Conservation (phyloP, 2,797 vertebrate genomes). For the Mormyrops boulengeri region DNA sequence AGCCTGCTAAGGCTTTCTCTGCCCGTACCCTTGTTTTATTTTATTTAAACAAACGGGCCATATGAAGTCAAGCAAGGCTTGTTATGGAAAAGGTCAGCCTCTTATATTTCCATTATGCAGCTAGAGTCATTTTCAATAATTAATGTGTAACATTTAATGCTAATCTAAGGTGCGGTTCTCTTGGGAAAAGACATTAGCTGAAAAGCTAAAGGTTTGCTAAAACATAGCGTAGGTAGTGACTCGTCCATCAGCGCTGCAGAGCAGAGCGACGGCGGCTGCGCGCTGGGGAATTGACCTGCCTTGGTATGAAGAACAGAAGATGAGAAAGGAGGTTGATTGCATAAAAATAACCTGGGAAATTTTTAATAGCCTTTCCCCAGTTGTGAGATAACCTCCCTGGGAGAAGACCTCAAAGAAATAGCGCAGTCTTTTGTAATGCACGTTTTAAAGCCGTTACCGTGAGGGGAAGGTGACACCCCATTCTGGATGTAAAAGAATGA, state of each 20-base stretch:
- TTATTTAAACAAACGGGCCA: not conserved
- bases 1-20: not conserved
- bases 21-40: not conserved
- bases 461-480: constrained; percentile 20
- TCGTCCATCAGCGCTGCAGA: not conserved
- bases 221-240: not conserved
- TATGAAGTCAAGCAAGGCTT: constrained; percentile 1
- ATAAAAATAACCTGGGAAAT: constrained; percentile 40
- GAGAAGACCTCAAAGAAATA: constrained; percentile 37
- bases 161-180: not conserved
- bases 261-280: not conserved
- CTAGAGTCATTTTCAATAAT: not conserved
- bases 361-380: constrained; percentile 39
- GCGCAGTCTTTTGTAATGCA: constrained; percentile 39
- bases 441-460: constrained; percentile 27
- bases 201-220: not conserved
- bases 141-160: constrained; percentile 1
- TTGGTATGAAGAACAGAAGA: constrained; percentile 29
- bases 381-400: constrained; percentile 39
- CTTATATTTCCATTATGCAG: not conserved
- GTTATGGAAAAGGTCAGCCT: constrained; percentile 9
- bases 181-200: not conserved
- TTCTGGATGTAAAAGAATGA: constrained; percentile 25
- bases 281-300: not conserved
- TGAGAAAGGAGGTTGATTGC: constrained; percentile 38